phyloP scores from a whole-genome alignment of 2,888 invertebrate genomes.

The Syrphus vitripennis region DNA sequence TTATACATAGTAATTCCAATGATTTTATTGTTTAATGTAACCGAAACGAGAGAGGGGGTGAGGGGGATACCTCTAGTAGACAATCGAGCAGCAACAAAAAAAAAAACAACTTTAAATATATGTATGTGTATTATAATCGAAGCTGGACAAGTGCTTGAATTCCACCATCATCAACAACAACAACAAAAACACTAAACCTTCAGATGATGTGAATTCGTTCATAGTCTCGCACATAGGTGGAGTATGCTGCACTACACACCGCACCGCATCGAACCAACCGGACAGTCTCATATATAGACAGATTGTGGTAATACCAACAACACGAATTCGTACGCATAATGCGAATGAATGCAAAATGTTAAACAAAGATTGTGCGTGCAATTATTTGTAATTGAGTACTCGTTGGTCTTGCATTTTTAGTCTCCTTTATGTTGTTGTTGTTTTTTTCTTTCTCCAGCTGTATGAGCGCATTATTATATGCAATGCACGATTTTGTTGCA shows the following conservation, averaged over 20 bases:
- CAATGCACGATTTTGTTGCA: constrained; percentile 42
- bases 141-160: constrained; percentile 55
- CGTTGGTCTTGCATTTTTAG: constrained; percentile 43
- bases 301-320: constrained; percentile 43
- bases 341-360: constrained; percentile 69
- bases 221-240: constrained; percentile 7
- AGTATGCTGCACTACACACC: background rate
- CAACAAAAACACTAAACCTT: constrained; percentile 34
- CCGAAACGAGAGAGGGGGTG: constrained; percentile 10
- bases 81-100: background rate
- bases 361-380: constrained; percentile 71
- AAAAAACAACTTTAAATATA: background rate
- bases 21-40: constrained; percentile 63
- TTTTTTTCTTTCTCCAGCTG: background rate
- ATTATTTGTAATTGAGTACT: constrained; percentile 72
- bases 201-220: constrained; percentile 7
- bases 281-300: background rate
- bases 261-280: background rate
- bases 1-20: constrained; percentile 50
- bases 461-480: constrained; percentile 7
- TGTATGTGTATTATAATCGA: background rate
- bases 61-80: background rate
- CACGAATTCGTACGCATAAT: constrained; percentile 65
- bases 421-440: background rate
- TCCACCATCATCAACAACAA: background rate